A percentile compares a stretch with the other conserved stretches of the same genome.
Evolutionary conservation across 1,140 invertebrate genomes (phyloP).

Genomic region (Magallana gigas): DNA sequence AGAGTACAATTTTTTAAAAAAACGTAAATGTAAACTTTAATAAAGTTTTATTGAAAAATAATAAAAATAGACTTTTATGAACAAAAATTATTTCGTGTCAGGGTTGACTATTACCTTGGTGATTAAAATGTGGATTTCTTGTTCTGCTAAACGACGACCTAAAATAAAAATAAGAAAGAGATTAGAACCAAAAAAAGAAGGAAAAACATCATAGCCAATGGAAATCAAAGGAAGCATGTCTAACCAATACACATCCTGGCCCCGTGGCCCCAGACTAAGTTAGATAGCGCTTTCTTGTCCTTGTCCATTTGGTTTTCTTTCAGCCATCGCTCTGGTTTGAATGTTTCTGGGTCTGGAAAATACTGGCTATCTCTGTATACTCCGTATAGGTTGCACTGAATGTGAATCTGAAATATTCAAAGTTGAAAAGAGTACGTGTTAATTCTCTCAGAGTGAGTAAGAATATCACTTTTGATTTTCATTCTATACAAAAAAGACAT

Average conservation of each 20-base stretch:
- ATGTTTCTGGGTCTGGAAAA: slow-evolving; percentile 86
- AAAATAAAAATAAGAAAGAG: slow-evolving; percentile 51
- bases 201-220: not conserved
- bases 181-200: not conserved
- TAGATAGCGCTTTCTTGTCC: slow-evolving; percentile 88
- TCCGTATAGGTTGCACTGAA: slow-evolving; percentile 83
- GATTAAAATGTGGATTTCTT: slow-evolving; percentile 79
- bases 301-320: slow-evolving; percentile 82
- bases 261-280: slow-evolving; percentile 92
- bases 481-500: no score
- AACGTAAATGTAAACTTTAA: no score
- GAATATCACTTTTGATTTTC: no score
- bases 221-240: not conserved
- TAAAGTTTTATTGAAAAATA: no score
- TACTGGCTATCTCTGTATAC: slow-evolving; percentile 76
- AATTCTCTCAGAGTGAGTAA: no score
- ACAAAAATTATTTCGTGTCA: no score
- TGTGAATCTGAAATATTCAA: slow-evolving; percentile 85
- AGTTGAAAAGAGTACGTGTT: no score
- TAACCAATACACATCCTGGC: slow-evolving; percentile 82
- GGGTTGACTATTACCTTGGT: slow-evolving; percentile 75
- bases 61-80: no score
- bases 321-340: slow-evolving; percentile 85
- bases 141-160: slow-evolving; percentile 79
- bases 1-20: no score